These are phyloP conservation scores for Synergus gifuensis DNA, from an alignment of 2,888 invertebrate genomes.

Conservation along the genomic window DNA sequence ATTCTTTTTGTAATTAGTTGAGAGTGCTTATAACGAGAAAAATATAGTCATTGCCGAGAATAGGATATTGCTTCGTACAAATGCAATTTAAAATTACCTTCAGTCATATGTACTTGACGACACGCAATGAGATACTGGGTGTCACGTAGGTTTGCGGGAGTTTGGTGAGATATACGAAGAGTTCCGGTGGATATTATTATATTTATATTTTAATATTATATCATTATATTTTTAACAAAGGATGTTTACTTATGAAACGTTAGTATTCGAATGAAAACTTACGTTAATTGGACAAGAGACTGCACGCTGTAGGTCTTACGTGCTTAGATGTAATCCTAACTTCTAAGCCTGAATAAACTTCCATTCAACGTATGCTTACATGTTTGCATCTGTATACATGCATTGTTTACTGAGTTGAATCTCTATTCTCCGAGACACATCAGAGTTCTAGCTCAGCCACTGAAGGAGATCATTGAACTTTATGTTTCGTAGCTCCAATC, in stretches of 20 bases:
- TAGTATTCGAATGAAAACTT: constrained; percentile 11
- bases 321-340: constrained; percentile 8
- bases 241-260: neutral
- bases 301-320: constrained; percentile 22
- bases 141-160: no score
- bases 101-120: neutral
- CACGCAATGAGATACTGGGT: no score
- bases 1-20: neutral
- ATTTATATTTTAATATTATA: no score
- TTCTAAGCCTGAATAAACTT: constrained; percentile 26
- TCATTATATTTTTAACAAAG: neutral
- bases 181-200: no score
- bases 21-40: neutral
- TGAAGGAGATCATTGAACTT: constrained; percentile 1
- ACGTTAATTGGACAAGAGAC: constrained; percentile 20
- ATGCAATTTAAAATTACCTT: neutral
- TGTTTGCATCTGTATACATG: constrained; percentile 7
- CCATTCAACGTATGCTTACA: neutral
- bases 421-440: constrained; percentile 1
- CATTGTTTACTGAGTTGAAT: constrained; percentile 13
- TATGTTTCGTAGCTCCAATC: no score
- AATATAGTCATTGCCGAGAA: neutral
- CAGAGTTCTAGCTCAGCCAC: constrained; percentile 6
- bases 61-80: neutral
- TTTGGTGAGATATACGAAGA: no score